A percentile compares a stretch with the other conserved stretches of the same genome.
These are phyloP conservation scores for Rambutsinella grinnellia DNA, from an alignment of 2,888 invertebrate species.

Conservation along the genomic window DNA sequence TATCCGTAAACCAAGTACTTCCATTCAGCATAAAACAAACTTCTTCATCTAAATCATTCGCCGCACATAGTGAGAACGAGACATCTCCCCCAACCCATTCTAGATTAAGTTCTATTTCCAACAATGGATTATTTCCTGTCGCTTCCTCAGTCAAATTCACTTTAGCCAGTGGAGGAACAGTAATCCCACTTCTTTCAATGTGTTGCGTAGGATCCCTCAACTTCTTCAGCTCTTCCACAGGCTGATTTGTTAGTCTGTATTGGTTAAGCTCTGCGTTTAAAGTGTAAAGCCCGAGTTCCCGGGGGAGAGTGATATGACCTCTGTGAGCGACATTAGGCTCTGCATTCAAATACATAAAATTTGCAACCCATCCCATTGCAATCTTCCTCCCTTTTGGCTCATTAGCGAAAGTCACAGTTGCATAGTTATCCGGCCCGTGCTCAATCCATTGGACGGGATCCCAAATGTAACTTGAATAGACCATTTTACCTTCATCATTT, in stretches of 20 bases:
- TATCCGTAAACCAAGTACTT: constrained; percentile 44
- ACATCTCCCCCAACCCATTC: constrained; percentile 17
- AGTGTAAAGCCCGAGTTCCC: constrained; percentile 10
- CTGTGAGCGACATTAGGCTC: constrained; percentile 54
- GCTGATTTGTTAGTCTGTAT: constrained; percentile 22
- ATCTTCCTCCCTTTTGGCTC: constrained; percentile 37
- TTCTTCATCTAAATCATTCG: constrained; percentile 25
- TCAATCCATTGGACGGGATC: too few relatives aligned
- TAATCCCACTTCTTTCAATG: not conserved
- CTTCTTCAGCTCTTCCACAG: constrained; percentile 5
- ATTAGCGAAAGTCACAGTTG: constrained; percentile 60
- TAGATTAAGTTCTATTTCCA: constrained; percentile 40
- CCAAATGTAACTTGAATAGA: too few relatives aligned
- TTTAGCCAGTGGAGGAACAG: not conserved
- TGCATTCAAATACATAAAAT: constrained; percentile 52
- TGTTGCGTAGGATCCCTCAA: constrained; percentile 12
- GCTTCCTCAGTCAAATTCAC: constrained; percentile 4
- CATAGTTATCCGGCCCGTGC: constrained; percentile 62
- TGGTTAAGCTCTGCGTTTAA: not conserved
- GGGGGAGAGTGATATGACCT: constrained; percentile 62
- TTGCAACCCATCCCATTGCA: constrained; percentile 62
- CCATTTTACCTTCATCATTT: too few relatives aligned
- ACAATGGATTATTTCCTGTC: constrained; percentile 6
- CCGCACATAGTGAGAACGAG: constrained; percentile 29
- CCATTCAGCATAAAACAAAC: constrained; percentile 42